phyloP scores from a whole-genome alignment of 2,797 vertebrate species.

The Peromyscus nudipes region DNA sequence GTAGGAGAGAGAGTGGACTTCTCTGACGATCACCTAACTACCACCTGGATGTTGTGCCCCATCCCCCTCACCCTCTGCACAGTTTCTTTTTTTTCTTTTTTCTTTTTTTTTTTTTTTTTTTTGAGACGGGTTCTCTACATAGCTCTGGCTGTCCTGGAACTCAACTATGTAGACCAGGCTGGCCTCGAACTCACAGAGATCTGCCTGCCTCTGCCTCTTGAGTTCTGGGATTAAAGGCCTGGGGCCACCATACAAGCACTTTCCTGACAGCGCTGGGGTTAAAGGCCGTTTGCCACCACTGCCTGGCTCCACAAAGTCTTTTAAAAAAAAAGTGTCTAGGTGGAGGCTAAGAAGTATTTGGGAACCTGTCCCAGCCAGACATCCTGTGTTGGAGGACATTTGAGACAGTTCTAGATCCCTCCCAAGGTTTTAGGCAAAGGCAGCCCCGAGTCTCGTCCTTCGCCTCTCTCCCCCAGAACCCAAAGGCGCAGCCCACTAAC shows the following conservation, averaged over 20 bases:
- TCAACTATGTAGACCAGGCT: background rate
- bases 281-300: background rate
- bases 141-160: background rate
- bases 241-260: no score
- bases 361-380: background rate
- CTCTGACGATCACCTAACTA: background rate
- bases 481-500: background rate
- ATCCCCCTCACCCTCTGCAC: background rate
- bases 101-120: background rate
- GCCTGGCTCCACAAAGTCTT: background rate
- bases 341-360: background rate
- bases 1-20: background rate
- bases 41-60: background rate
- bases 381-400: background rate
- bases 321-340: background rate
- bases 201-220: background rate
- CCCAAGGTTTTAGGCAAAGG: background rate
- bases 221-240: background rate
- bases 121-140: background rate
- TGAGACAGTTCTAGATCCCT: background rate
- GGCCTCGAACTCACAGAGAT: background rate
- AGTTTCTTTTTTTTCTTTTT: background rate
- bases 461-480: background rate
- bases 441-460: accelerated
- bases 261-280: background rate